Percentiles rank a stretch among this genome's conserved stretches.
Evolutionary conservation across 2,113 vertebrate genomes (phyloP).

Genomic region (Brachyistius frenatus): DNA sequence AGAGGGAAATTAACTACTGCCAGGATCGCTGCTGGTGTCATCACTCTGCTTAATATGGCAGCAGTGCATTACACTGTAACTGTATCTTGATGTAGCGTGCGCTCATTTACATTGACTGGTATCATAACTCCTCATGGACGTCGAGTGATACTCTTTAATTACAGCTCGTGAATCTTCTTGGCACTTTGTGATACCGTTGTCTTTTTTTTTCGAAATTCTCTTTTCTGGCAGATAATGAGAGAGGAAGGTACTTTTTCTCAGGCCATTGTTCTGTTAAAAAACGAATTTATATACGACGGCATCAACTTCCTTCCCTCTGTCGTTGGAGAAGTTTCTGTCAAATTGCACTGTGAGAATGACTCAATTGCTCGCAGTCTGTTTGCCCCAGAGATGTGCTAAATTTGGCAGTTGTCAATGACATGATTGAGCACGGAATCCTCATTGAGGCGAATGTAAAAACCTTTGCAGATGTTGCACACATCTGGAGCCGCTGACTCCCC

Average conservation of each 20-base stretch:
- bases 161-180: conserved; percentile 7
- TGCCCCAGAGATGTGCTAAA: conserved; percentile 48
- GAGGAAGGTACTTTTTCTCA: neutral
- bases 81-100: neutral
- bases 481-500: conserved; percentile 48
- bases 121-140: neutral
- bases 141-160: conserved; percentile 1
- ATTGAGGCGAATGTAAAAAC: neutral
- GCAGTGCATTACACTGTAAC: conserved; percentile 15
- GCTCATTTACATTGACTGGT: conserved; percentile 10
- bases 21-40: conserved; percentile 32
- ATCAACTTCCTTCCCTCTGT: neutral
- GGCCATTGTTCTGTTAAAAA: conserved; percentile 13
- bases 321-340: conserved; percentile 41
- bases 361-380: conserved; percentile 42
- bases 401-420: conserved; percentile 17
- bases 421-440: neutral
- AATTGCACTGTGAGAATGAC: conserved; percentile 22
- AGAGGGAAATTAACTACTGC: conserved; percentile 53
- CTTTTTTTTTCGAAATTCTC: too few species aligned
- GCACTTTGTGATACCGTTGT: neutral
- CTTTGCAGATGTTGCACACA: conserved; percentile 55
- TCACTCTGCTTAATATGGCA: conserved; percentile 30
- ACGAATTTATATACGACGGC: conserved; percentile 21
- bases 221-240: conserved; percentile 25